Evolutionary conservation across 2,113 vertebrate genomes (phyloP).

Genomic region (Mugil cephalus): DNA sequence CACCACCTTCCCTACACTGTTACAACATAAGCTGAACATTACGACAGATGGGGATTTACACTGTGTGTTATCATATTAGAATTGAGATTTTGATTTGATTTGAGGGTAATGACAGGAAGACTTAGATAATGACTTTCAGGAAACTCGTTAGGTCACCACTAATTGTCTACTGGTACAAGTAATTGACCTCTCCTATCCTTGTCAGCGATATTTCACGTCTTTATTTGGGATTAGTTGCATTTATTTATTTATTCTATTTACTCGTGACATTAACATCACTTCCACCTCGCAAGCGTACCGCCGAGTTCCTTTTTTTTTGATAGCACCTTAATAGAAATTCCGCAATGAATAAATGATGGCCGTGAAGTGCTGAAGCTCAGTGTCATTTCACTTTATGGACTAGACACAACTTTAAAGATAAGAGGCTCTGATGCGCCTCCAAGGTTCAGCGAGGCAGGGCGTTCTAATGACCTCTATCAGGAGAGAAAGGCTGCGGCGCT

Average conservation of each 20-base stretch:
- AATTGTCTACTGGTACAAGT: not conserved
- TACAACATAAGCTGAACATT: too few relatives aligned
- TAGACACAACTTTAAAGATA: slow-evolving; percentile 57
- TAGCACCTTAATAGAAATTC: slow-evolving; percentile 55
- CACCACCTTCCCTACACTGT: too few relatives aligned
- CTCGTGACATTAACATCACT: slow-evolving; percentile 11
- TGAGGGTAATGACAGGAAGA: slow-evolving; percentile 18
- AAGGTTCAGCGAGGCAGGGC: slow-evolving; percentile 42
- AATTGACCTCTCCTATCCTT: not conserved
- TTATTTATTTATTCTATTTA: slow-evolving; percentile 14
- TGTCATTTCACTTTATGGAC: slow-evolving; percentile 45
- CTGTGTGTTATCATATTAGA: too few relatives aligned
- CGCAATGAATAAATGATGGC: slow-evolving; percentile 70
- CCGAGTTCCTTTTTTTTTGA: slow-evolving; percentile 27
- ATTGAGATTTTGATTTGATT: slow-evolving; percentile 17
- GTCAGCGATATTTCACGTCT: slow-evolving; percentile 8
- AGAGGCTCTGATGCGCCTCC: slow-evolving; percentile 34
- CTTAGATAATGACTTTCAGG: slow-evolving; percentile 12
- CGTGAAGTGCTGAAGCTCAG: slow-evolving; percentile 42
- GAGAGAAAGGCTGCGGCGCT: slow-evolving; percentile 35
- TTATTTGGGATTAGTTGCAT: not conserved
- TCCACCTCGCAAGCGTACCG: slow-evolving; percentile 1
- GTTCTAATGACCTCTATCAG: slow-evolving; percentile 63
- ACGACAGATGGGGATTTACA: too few relatives aligned
- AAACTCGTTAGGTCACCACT: not conserved